Evolutionary conservation across 2,113 vertebrate species (phyloP).

Genomic region (Caracal caracal): DNA sequence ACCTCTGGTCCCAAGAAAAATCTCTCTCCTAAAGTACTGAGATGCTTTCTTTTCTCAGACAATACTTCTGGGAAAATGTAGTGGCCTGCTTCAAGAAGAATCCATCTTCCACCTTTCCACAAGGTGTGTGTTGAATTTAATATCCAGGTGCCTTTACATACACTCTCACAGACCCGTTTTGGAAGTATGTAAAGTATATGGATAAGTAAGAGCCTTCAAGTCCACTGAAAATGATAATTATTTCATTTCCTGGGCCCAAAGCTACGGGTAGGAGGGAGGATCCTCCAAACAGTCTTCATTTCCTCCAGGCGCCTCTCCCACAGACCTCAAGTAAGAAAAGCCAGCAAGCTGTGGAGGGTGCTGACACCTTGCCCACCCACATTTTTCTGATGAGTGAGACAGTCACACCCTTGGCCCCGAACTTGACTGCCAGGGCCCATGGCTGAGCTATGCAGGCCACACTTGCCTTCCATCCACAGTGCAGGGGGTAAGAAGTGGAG

Average conservation of each 20-base stretch:
- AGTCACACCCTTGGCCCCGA: background rate
- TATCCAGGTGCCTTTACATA: background rate
- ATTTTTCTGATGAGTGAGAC: background rate
- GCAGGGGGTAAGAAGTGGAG: background rate
- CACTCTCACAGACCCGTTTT: background rate
- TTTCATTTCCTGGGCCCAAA: slow-evolving; percentile 5
- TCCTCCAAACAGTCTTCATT: background rate
- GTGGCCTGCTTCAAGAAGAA: background rate
- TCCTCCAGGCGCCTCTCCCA: background rate
- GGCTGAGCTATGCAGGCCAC: background rate
- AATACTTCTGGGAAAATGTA: background rate
- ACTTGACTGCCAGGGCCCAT: background rate
- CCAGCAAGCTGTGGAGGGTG: background rate
- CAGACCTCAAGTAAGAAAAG: background rate
- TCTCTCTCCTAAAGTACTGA: background rate
- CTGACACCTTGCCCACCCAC: accelerated
- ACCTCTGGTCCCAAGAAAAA: background rate
- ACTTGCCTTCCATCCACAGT: background rate
- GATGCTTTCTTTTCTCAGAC: background rate
- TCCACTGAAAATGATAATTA: background rate
- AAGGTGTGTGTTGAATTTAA: background rate
- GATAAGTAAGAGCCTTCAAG: background rate
- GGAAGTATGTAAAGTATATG: background rate
- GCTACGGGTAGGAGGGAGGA: background rate
- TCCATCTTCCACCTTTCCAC: background rate